Conservation (phyloP, 2,113 vertebrate genomes). For the Chaetodon trifascialis region DNA sequence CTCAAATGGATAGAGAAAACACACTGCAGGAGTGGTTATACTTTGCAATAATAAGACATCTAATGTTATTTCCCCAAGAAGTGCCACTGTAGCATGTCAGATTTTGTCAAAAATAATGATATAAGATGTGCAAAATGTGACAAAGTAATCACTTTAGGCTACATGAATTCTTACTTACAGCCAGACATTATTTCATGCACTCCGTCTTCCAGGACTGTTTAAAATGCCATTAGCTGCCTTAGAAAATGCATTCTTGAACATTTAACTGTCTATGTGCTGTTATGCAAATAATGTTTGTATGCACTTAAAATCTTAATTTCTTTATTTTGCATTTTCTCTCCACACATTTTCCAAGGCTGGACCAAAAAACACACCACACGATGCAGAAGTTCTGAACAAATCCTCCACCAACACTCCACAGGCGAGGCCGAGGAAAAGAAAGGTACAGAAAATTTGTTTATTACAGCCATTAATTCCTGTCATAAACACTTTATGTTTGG, state of each 20-base stretch:
- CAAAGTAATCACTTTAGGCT: too few species aligned
- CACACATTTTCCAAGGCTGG: constrained; percentile 50
- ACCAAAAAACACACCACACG: constrained; percentile 11
- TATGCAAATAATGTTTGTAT: not conserved
- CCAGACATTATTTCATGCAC: not conserved
- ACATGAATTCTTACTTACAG: too few species aligned
- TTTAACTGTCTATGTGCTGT: not conserved
- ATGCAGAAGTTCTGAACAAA: constrained; percentile 27
- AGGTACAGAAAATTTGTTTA: constrained; percentile 61
- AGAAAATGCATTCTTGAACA: not conserved
- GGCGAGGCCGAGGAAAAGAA: constrained; percentile 64
- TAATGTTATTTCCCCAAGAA: not conserved
- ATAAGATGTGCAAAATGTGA: too few species aligned
- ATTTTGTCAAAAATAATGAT: too few species aligned
- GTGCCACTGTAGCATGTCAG: not conserved
- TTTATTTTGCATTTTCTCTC: not conserved
- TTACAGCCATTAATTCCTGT: not conserved
- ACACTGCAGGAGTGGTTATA: not conserved
- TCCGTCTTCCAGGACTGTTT: not conserved
- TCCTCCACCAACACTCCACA: constrained; percentile 12
- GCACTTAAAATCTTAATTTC: not conserved
- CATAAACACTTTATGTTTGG: not conserved
- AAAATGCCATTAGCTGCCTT: not conserved
- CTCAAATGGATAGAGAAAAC: not conserved
- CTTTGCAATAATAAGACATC: not conserved